A percentile compares a stretch with the other conserved stretches of the same genome.
These are phyloP conservation scores for Callinectes sapidus DNA, from an alignment of 2,888 invertebrate genomes.

Conservation along the genomic window DNA sequence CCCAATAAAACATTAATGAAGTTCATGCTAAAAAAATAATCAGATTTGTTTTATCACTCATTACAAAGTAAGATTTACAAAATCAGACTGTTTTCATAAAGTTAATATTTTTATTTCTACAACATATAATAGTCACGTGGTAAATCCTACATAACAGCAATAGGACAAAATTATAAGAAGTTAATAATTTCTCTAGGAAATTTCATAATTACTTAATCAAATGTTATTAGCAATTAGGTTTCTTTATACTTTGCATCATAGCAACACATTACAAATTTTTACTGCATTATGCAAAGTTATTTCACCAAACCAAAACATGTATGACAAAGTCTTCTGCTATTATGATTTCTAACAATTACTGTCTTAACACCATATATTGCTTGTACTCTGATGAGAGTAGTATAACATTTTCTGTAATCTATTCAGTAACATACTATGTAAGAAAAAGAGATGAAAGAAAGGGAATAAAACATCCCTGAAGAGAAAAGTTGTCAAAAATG, in stretches of 20 bases:
- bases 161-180: neutral
- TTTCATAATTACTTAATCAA: neutral
- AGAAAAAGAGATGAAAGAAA: neutral
- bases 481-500: too few species aligned
- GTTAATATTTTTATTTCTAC: neutral
- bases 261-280: neutral
- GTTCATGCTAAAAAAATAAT: neutral
- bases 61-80: neutral
- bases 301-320: neutral
- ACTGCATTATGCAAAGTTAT: neutral
- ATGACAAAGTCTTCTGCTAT: neutral
- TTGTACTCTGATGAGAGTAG: neutral
- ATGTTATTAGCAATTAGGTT: neutral
- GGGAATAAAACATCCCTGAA: neutral
- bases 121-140: neutral
- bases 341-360: neutral
- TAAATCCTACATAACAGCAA: neutral
- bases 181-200: neutral
- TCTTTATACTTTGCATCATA: neutral
- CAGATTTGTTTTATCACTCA: neutral
- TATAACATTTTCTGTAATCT: neutral
- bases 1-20: neutral
- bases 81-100: neutral
- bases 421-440: neutral
- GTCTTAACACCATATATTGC: neutral